phyloP scores from a whole-genome alignment of 2,888 invertebrate genomes.

The Cataglyphis albicans region DNA sequence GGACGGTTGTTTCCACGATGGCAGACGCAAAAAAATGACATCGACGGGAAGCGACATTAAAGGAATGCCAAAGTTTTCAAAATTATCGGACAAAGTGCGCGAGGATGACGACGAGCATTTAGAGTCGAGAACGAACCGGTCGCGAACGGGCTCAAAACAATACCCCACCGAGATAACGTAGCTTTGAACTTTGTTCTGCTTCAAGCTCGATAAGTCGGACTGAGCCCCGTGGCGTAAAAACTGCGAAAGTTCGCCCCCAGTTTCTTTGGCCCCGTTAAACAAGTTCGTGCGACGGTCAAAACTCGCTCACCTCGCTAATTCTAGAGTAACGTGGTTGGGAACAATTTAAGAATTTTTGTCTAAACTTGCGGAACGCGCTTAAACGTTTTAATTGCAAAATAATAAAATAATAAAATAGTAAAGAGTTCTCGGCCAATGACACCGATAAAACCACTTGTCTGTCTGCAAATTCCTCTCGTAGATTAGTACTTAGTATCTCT shows the following conservation, averaged over 20 bases:
- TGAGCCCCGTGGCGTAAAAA: conserved; percentile 76
- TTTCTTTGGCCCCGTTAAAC: conserved; percentile 79
- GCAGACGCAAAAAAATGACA: conserved; percentile 17
- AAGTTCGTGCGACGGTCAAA: conserved; percentile 72
- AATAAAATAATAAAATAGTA: conserved; percentile 11
- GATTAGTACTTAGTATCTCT: conserved; percentile 64
- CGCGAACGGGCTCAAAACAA: conserved; percentile 60
- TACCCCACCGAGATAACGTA: conserved; percentile 66
- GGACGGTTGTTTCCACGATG: not conserved
- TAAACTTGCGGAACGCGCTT: conserved; percentile 59
- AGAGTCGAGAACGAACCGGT: conserved; percentile 40
- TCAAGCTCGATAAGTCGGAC: conserved; percentile 75
- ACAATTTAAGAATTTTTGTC: conserved; percentile 63
- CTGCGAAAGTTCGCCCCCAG: conserved; percentile 73
- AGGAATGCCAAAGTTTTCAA: conserved; percentile 43
- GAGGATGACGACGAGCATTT: conserved; percentile 47
- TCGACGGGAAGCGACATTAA: conserved; percentile 34
- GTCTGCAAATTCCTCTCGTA: conserved; percentile 65
- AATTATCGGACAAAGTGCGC: conserved; percentile 45
- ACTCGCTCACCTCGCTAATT: conserved; percentile 58
- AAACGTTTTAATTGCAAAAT: conserved; percentile 67
- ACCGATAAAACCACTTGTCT: conserved; percentile 9
- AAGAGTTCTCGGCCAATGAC: conserved; percentile 36
- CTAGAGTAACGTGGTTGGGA: conserved; percentile 59
- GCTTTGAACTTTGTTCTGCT: conserved; percentile 75